Conservation (phyloP, 2,113 vertebrate species). For the Telmatochromis sp. region DNA sequence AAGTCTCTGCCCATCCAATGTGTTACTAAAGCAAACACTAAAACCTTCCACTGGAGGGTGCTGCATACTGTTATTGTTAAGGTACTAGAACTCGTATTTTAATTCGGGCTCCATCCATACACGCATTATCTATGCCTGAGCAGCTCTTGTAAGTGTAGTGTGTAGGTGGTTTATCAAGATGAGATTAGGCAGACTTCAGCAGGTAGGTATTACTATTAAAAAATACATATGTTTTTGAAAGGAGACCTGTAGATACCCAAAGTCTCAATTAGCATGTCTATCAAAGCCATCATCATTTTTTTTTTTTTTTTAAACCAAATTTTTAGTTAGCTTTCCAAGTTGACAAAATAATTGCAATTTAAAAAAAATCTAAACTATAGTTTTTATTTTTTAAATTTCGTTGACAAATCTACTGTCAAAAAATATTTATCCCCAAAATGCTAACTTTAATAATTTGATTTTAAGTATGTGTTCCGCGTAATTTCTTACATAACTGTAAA, state of each 20-base stretch:
- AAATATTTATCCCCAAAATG: neutral
- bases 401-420: neutral
- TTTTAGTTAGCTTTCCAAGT: neutral
- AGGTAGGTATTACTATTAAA: neutral
- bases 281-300: neutral
- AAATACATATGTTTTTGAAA: neutral
- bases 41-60: constrained; percentile 26
- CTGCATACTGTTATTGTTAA: neutral
- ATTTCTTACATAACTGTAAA: neutral
- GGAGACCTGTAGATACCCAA: neutral
- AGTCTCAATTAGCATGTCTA: neutral
- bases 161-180: neutral
- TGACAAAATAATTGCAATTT: neutral
- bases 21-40: neutral
- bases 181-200: neutral
- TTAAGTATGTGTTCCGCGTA: neutral
- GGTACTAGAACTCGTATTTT: neutral
- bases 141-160: neutral
- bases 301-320: neutral
- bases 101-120: neutral
- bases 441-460: neutral
- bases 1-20: neutral
- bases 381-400: neutral
- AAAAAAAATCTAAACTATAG: neutral
- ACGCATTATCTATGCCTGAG: neutral